A percentile compares a stretch with the other conserved stretches of the same genome.
These are phyloP conservation scores for Plecotus auritus DNA, from an alignment of 2,113 vertebrate species.

Conservation along the genomic window DNA sequence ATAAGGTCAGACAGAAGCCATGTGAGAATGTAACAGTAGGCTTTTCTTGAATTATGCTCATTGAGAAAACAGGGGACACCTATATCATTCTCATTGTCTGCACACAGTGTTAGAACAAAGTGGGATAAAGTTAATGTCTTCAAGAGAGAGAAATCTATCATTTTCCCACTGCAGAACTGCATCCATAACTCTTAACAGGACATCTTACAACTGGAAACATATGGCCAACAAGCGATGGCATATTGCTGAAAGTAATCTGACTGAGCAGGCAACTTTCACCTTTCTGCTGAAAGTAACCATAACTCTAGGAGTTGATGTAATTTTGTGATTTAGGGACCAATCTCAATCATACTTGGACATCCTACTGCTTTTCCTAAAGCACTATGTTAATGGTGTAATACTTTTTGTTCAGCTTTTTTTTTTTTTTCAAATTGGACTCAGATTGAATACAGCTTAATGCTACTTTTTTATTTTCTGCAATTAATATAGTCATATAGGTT, in stretches of 20 bases:
- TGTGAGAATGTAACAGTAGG: background rate
- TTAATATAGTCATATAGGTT: background rate
- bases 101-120: slow-evolving; percentile 70
- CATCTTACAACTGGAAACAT: slow-evolving; percentile 69
- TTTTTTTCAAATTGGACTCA: background rate
- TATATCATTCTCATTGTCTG: slow-evolving; percentile 67
- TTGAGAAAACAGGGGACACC: slow-evolving; percentile 35
- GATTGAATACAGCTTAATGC: slow-evolving; percentile 10
- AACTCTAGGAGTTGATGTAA: slow-evolving; percentile 55
- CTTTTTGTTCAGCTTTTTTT: background rate
- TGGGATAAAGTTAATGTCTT: slow-evolving; percentile 69
- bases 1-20: slow-evolving; percentile 21
- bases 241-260: slow-evolving; percentile 66
- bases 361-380: slow-evolving; percentile 46
- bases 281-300: slow-evolving; percentile 67
- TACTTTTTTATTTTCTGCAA: slow-evolving; percentile 15
- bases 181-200: slow-evolving; percentile 68
- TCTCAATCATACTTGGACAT: slow-evolving; percentile 53
- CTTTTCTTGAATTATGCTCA: slow-evolving; percentile 63
- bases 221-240: slow-evolving; percentile 57
- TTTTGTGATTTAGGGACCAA: slow-evolving; percentile 60
- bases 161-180: slow-evolving; percentile 60
- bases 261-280: slow-evolving; percentile 68
- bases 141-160: slow-evolving; percentile 67
- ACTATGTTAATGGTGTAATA: slow-evolving; percentile 53